Percentiles rank a stretch among this genome's conserved stretches.
These are phyloP conservation scores for Petrocephalus microphthalmus DNA, from an alignment of 2,113 vertebrate genomes.

Conservation along the genomic window DNA sequence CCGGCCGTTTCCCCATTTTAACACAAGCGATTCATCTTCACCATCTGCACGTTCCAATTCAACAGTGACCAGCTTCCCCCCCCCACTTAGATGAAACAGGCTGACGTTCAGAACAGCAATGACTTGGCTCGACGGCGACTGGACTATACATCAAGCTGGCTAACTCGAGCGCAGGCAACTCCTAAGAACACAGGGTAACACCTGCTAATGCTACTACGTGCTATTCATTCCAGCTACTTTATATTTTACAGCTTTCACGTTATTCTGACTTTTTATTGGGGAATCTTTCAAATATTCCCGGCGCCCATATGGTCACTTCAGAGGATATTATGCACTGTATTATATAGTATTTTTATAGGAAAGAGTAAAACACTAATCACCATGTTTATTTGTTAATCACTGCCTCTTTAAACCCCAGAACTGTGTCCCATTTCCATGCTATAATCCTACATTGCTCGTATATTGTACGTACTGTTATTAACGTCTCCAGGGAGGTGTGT, in stretches of 20 bases:
- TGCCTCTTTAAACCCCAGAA: not conserved
- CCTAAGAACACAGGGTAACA: not conserved
- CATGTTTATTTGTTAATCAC: too few species aligned
- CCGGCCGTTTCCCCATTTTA: not conserved
- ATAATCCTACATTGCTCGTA: not conserved
- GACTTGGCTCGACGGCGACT: not conserved
- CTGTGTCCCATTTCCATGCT: not conserved
- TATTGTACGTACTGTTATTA: not conserved
- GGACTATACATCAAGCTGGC: not conserved
- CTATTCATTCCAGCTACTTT: not conserved
- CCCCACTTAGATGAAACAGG: not conserved
- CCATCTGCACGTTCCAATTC: not conserved
- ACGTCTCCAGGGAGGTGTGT: not conserved
- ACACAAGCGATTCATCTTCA: not conserved
- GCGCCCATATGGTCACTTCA: too few species aligned
- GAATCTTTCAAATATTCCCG: too few species aligned
- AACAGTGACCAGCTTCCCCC: not conserved
- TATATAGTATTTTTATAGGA: too few species aligned
- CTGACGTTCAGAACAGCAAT: not conserved
- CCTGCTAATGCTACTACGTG: too few species aligned
- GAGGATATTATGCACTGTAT: too few species aligned
- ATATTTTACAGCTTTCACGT: too few species aligned
- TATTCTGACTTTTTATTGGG: too few species aligned
- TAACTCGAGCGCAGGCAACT: not conserved
- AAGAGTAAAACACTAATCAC: too few species aligned